phyloP scores from a whole-genome alignment of 1,140 invertebrate genomes.

The Pentalonia nigronervosa region DNA sequence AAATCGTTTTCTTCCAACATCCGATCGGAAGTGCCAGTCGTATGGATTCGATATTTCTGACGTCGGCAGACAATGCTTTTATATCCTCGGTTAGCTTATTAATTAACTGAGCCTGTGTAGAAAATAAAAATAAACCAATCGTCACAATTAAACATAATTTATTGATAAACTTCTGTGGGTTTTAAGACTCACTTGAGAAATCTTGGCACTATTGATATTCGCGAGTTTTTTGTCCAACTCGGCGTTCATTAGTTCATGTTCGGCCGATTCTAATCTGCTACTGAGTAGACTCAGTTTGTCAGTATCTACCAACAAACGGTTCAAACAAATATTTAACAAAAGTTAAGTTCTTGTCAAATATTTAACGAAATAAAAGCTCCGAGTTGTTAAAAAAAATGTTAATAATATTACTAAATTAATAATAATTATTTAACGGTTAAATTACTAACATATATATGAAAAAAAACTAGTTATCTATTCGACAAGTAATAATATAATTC shows the following conservation, averaged over 20 bases:
- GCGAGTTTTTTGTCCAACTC: conserved; percentile 81
- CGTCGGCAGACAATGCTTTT: conserved; percentile 75
- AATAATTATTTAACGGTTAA: background rate
- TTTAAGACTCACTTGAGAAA: conserved; percentile 62
- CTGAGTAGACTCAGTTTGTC: conserved; percentile 77
- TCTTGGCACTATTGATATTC: conserved; percentile 75
- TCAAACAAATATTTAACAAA: background rate
- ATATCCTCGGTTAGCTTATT: conserved; percentile 85
- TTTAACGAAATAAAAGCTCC: no score
- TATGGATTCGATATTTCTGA: conserved; percentile 87
- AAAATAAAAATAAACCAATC: background rate
- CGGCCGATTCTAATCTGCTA: conserved; percentile 75
- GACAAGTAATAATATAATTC: no score
- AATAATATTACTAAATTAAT: no score
- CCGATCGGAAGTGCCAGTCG: conserved; percentile 78
- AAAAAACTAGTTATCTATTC: background rate
- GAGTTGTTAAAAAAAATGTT: background rate
- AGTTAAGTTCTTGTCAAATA: background rate
- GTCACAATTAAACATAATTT: background rate
- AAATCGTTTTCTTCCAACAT: conserved; percentile 74
- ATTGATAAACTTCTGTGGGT: background rate
- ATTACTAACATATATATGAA: background rate
- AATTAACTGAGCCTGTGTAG: conserved; percentile 77
- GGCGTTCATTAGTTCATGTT: conserved; percentile 75
- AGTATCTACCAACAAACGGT: conserved; percentile 67